These are phyloP conservation scores for Crotalus helleri DNA, from an alignment of 2,113 vertebrate genomes.

Conservation along the genomic window DNA sequence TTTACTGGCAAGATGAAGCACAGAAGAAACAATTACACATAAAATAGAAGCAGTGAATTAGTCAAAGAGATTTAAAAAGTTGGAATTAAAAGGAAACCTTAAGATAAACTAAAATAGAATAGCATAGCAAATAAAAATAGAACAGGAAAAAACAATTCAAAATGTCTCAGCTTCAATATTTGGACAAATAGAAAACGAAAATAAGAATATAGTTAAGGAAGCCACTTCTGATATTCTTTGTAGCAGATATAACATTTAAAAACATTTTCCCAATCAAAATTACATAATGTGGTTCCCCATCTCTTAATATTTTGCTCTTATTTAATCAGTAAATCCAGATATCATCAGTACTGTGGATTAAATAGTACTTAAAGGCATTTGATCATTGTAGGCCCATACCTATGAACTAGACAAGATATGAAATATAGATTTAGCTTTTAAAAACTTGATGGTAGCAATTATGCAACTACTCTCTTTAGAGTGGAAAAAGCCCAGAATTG, in stretches of 20 bases:
- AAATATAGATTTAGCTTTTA: neutral
- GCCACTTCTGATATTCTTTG: neutral
- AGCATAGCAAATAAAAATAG: neutral
- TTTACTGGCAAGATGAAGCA: neutral
- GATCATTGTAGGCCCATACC: neutral
- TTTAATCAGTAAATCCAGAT: neutral
- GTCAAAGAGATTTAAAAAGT: neutral
- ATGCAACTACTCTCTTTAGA: neutral
- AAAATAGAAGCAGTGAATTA: neutral
- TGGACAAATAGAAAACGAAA: neutral
- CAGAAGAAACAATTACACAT: neutral
- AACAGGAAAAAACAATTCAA: neutral
- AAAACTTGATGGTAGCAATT: neutral
- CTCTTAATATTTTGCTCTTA: neutral
- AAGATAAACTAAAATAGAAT: neutral
- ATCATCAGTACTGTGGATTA: neutral
- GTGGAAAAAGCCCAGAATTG: neutral
- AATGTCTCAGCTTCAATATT: neutral
- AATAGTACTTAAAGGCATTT: neutral
- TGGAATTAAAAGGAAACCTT: neutral
- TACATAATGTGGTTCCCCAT: neutral
- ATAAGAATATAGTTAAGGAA: neutral
- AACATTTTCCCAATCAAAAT: neutral
- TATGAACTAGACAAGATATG: neutral
- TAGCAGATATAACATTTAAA: neutral